Percentiles rank a stretch among this genome's conserved stretches.
These are phyloP conservation scores for Watsonalla binaria DNA, from an alignment of 2,888 invertebrate species.

Conservation along the genomic window DNA sequence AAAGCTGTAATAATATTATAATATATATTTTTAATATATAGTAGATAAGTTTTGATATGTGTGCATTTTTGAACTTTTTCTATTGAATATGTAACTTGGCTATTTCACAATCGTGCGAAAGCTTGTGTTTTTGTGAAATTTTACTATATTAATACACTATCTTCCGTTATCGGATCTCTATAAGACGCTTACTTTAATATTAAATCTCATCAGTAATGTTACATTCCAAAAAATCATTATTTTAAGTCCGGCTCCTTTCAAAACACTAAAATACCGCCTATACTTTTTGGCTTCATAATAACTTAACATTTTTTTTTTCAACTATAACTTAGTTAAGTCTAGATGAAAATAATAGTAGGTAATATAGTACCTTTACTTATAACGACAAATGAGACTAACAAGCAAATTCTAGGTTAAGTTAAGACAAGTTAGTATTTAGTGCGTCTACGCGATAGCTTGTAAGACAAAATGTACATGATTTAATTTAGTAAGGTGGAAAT, in stretches of 20 bases:
- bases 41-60: slow-evolving; percentile 27
- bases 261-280: neutral
- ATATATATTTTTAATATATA: slow-evolving; percentile 37
- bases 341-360: slow-evolving; percentile 12
- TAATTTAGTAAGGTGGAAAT: slow-evolving; percentile 44
- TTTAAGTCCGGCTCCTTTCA: slow-evolving; percentile 37
- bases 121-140: slow-evolving; percentile 1
- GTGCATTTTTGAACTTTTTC: slow-evolving; percentile 28
- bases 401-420: slow-evolving; percentile 8
- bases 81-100: neutral
- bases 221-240: slow-evolving; percentile 67
- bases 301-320: neutral
- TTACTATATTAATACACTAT: slow-evolving; percentile 5
- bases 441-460: slow-evolving; percentile 26
- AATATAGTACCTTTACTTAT: slow-evolving; percentile 27
- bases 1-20: slow-evolving; percentile 41
- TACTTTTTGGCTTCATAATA: neutral
- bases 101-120: neutral
- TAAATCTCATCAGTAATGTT: slow-evolving; percentile 66
- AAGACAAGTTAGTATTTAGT: slow-evolving; percentile 24
- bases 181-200: slow-evolving; percentile 48
- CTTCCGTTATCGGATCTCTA: slow-evolving; percentile 49
- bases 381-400: slow-evolving; percentile 37
- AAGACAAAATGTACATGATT: slow-evolving; percentile 14
- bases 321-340: neutral